phyloP scores from a whole-genome alignment of 2,113 vertebrate genomes.

The Anseranas semipalmata region DNA sequence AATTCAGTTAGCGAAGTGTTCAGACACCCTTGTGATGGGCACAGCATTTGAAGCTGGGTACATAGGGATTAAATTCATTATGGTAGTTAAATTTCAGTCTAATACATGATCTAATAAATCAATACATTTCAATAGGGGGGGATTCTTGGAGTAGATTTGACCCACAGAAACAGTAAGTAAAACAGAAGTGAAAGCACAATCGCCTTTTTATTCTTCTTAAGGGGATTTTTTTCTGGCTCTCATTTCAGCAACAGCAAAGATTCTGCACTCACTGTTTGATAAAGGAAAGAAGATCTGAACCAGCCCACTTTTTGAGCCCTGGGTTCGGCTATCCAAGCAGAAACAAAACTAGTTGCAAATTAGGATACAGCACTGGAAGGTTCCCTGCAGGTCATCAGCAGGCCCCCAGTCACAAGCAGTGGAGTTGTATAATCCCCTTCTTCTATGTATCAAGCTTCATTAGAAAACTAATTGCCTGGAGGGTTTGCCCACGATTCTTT shows the following conservation, averaged over 20 bases:
- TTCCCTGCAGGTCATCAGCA: slow-evolving; percentile 35
- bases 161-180: not conserved
- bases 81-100: not conserved
- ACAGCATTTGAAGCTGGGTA: not conserved
- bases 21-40: not conserved
- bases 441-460: slow-evolving; percentile 40
- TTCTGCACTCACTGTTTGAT: not conserved
- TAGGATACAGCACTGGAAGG: slow-evolving; percentile 8
- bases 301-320: slow-evolving; percentile 16
- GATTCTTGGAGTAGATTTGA: not conserved
- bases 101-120: not conserved
- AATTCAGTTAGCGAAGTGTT: not conserved
- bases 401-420: not conserved
- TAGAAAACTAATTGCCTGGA: slow-evolving; percentile 48
- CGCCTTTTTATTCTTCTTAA: not conserved
- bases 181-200: slow-evolving; percentile 7
- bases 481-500: slow-evolving; percentile 27
- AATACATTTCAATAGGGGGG: not conserved
- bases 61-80: not conserved
- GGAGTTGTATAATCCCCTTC: slow-evolving; percentile 17
- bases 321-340: slow-evolving; percentile 24
- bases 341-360: slow-evolving; percentile 32
- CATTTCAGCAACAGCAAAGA: slow-evolving; percentile 23
- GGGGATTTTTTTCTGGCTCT: not conserved
- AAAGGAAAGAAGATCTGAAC: slow-evolving; percentile 29